Conservation (phyloP, 1,140 invertebrate species). For the Caenorhabditis remanei region DNA sequence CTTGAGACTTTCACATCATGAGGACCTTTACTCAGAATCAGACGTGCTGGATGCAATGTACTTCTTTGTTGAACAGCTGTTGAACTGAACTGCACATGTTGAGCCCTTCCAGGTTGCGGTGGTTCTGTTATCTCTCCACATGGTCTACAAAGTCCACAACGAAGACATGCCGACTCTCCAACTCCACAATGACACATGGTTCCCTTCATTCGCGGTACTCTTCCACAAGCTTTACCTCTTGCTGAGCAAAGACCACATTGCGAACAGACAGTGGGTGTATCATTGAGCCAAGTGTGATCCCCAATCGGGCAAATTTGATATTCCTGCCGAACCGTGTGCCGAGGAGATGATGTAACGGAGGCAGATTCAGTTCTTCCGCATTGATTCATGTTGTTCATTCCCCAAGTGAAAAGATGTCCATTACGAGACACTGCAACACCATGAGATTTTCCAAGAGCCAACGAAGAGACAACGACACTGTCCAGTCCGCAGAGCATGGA, state of each 20-base stretch:
- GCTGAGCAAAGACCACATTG: slow-evolving; percentile 73
- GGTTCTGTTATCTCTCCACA: slow-evolving; percentile 84
- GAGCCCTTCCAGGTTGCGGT: slow-evolving; percentile 69
- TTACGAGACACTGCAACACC: slow-evolving; percentile 88
- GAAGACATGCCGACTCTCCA: slow-evolving; percentile 91
- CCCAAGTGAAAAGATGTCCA: slow-evolving; percentile 93
- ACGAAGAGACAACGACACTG: slow-evolving; percentile 86
- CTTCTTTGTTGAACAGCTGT: slow-evolving; percentile 69
- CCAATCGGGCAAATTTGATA: slow-evolving; percentile 35
- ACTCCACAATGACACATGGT: slow-evolving; percentile 91
- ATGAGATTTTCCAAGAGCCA: slow-evolving; percentile 94
- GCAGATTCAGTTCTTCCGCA: slow-evolving; percentile 85
- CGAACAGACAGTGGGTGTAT: slow-evolving; percentile 72
- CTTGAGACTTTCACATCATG: slow-evolving; percentile 56
- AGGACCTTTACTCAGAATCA: slow-evolving; percentile 25
- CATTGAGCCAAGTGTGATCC: slow-evolving; percentile 72
- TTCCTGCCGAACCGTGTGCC: neutral
- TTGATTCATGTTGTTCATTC: slow-evolving; percentile 97
- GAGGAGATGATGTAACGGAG: slow-evolving; percentile 48
- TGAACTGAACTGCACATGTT: slow-evolving; percentile 62
- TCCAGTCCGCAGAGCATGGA: slow-evolving; percentile 82
- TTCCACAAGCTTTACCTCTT: slow-evolving; percentile 67
- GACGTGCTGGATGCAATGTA: slow-evolving; percentile 49
- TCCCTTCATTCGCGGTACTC: slow-evolving; percentile 58
- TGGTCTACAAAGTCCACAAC: slow-evolving; percentile 90